Evolutionary conservation across 2,888 invertebrate genomes (phyloP).

Genomic region (Drosophila koepferae): DNA sequence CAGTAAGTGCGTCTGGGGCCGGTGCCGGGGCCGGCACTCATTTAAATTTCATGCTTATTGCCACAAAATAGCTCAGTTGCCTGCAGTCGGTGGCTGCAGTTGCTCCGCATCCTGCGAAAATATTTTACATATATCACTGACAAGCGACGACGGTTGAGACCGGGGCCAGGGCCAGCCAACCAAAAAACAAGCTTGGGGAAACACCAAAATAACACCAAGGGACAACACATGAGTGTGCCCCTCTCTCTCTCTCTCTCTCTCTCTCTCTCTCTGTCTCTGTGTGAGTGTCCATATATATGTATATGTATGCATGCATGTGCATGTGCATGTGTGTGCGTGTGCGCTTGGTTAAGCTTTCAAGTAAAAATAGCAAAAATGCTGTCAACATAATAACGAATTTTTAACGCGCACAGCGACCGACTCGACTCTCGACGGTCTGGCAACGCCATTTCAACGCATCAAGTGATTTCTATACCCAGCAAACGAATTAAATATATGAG

Average conservation of each 20-base stretch:
- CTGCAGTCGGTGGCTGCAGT: conserved; percentile 54
- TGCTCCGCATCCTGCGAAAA: conserved; percentile 30
- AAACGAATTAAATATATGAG: conserved; percentile 1
- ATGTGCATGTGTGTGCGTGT: conserved; percentile 30
- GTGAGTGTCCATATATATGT: neutral
- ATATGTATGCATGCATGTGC: neutral
- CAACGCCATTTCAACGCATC: conserved; percentile 74
- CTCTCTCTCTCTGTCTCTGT: conserved; percentile 3
- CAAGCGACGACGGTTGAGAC: conserved; percentile 67
- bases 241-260: neutral
- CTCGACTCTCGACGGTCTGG: conserved; percentile 57
- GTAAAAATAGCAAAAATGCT: conserved; percentile 81
- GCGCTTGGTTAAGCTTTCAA: conserved; percentile 80
- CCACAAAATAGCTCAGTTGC: conserved; percentile 77
- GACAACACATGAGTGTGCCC: conserved; percentile 38
- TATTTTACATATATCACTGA: conserved; percentile 74
- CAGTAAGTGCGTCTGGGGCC: conserved; percentile 13
- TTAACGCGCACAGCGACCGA: conserved; percentile 72
- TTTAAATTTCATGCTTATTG: conserved; percentile 80
- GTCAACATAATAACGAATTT: conserved; percentile 81
- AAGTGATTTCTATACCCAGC: conserved; percentile 57
- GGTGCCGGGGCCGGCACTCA: conserved; percentile 55
- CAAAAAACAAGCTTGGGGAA: conserved; percentile 80
- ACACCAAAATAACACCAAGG: conserved; percentile 78
- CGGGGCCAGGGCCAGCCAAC: conserved; percentile 70